Evolutionary conservation across 2,113 vertebrate species (phyloP).

Genomic region (Actenoides lindsayi): DNA sequence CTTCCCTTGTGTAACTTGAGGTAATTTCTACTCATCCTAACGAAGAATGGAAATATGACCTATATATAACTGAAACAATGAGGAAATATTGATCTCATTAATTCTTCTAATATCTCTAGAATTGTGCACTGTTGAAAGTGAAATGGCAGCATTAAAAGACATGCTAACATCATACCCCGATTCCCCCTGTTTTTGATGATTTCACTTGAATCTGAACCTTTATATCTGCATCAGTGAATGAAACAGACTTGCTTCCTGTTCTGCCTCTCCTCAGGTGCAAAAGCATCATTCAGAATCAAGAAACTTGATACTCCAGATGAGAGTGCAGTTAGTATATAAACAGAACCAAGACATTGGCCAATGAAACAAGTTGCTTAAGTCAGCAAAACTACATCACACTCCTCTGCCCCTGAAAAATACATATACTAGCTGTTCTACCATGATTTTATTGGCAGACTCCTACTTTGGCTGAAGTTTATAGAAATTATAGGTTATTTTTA

Average conservation of each 20-base stretch:
- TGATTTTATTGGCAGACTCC: not conserved
- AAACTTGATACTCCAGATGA: not conserved
- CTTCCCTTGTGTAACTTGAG: not conserved
- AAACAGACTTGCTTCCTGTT: not conserved
- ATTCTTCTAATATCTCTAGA: not conserved
- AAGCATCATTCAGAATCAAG: not conserved
- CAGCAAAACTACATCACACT: not conserved
- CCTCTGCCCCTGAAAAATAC: rapidly evolving
- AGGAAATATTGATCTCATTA: not conserved
- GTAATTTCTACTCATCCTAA: not conserved
- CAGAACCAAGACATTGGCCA: not conserved
- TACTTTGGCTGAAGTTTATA: not conserved
- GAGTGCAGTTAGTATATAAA: not conserved
- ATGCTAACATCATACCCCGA: rapidly evolving
- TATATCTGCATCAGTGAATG: not conserved
- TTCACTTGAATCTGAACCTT: not conserved
- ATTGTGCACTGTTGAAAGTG: not conserved
- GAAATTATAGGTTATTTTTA: not conserved
- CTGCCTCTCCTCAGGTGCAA: not conserved
- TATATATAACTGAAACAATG: not conserved
- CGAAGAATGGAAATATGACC: not conserved
- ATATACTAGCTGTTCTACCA: not conserved
- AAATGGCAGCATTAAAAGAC: not conserved
- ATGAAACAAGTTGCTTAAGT: not conserved
- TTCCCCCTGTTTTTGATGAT: not conserved